Conservation (phyloP, 2,113 vertebrate genomes). For the Chionodraco myersi region DNA sequence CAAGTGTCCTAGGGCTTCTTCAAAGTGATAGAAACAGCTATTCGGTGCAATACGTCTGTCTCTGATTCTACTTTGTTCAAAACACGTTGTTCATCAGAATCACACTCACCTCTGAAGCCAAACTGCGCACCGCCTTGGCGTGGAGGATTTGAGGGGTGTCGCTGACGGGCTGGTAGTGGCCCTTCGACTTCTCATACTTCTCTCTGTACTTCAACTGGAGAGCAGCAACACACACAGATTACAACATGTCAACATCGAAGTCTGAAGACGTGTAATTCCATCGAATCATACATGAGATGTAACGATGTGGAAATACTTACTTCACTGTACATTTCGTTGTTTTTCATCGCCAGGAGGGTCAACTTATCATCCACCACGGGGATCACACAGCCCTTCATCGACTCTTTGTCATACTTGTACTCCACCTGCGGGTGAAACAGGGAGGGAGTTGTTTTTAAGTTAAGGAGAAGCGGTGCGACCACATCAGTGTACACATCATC, state of each 20-base stretch:
- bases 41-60: too few relatives aligned
- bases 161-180: conserved; percentile 85
- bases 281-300: not conserved
- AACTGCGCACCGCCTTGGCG: conserved; percentile 88
- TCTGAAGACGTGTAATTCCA: not conserved
- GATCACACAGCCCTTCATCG: conserved; percentile 93
- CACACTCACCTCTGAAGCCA: conserved; percentile 90
- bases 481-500: too few relatives aligned
- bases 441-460: not conserved
- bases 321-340: conserved; percentile 88
- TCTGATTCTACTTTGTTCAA: too few relatives aligned
- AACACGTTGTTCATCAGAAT: not conserved
- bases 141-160: conserved; percentile 97
- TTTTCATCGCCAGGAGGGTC: conserved; percentile 87
- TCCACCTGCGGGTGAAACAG: conserved; percentile 88
- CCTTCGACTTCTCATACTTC: conserved; percentile 91
- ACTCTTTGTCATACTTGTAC: conserved; percentile 95
- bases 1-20: too few relatives aligned
- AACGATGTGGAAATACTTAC: conserved; percentile 81
- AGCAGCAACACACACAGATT: not conserved
- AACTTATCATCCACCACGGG: conserved; percentile 93
- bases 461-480: too few relatives aligned
- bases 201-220: conserved; percentile 95
- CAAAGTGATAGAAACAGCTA: not conserved
- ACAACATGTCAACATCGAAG: not conserved